Conservation (phyloP, 1,140 invertebrate species). For the Telenomus remus region DNA sequence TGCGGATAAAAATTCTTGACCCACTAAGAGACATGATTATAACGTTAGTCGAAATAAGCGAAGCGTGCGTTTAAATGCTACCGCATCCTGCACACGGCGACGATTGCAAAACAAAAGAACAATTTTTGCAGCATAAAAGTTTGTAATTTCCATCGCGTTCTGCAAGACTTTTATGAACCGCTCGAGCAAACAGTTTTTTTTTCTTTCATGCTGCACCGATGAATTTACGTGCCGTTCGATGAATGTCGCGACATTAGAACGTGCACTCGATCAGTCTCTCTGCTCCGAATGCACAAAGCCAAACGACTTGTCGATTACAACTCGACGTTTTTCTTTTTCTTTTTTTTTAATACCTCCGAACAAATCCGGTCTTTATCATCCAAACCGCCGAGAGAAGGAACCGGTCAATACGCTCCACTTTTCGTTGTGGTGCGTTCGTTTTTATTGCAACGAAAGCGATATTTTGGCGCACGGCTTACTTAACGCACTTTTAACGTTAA, state of each 20-base stretch:
- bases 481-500: constrained; percentile 51
- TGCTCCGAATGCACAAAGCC: no score
- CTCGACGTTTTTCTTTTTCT: no score
- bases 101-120: constrained; percentile 30
- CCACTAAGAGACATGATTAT: constrained; percentile 50
- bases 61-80: constrained; percentile 45
- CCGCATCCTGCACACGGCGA: constrained; percentile 25
- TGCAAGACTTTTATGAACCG: no score
- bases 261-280: no score
- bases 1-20: constrained; percentile 46
- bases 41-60: constrained; percentile 43
- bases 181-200: no score
- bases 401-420: constrained; percentile 13
- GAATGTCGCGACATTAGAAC: no score
- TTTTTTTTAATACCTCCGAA: no score
- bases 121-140: constrained; percentile 10
- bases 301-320: no score
- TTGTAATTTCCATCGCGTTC: not conserved
- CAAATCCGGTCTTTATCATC: no score
- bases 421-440: constrained; percentile 17
- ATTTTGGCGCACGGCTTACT: constrained; percentile 38
- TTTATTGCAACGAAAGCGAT: constrained; percentile 48
- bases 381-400: no score
- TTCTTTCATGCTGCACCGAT: no score
- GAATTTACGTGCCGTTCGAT: no score